Evolutionary conservation across 1,140 invertebrate genomes (phyloP).

Genomic region (Lepidurus arcticus): DNA sequence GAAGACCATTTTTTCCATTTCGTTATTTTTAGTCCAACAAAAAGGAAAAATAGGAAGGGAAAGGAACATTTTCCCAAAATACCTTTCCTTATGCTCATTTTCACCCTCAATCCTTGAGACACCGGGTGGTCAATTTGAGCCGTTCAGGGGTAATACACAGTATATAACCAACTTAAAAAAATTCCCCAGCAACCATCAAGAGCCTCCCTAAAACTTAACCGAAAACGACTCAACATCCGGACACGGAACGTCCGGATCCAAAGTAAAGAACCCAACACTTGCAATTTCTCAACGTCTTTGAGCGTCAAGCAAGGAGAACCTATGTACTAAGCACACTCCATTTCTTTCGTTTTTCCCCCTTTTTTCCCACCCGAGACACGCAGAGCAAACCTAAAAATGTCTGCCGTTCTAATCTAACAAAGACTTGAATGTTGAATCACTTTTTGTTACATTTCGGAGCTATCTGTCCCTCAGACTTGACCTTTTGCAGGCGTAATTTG

Average conservation of each 20-base stretch:
- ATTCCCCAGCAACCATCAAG: no score
- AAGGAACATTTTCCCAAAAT: not conserved
- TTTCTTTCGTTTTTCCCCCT: no score
- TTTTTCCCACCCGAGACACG: no score
- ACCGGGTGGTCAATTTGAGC: constrained; percentile 5
- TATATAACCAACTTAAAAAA: no score
- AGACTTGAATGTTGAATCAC: no score
- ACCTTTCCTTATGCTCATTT: not conserved
- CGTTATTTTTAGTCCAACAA: not conserved
- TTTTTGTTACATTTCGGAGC: no score
- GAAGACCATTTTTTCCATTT: not conserved
- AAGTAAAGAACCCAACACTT: no score
- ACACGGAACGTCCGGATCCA: not conserved
- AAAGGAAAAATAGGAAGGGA: not conserved
- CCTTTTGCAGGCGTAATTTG: no score
- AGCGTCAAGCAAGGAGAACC: not conserved
- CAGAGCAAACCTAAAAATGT: no score
- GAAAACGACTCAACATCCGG: constrained; percentile 4
- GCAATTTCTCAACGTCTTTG: not conserved
- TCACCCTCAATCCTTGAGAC: not conserved
- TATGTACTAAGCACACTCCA: not conserved
- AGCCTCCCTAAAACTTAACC: not conserved
- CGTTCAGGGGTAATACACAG: not conserved
- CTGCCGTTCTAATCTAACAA: no score
- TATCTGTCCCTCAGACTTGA: no score